A percentile compares a stretch with the other conserved stretches of the same genome.
phyloP scores from a whole-genome alignment of 2,113 vertebrate genomes.

The Myotis brandtii region DNA sequence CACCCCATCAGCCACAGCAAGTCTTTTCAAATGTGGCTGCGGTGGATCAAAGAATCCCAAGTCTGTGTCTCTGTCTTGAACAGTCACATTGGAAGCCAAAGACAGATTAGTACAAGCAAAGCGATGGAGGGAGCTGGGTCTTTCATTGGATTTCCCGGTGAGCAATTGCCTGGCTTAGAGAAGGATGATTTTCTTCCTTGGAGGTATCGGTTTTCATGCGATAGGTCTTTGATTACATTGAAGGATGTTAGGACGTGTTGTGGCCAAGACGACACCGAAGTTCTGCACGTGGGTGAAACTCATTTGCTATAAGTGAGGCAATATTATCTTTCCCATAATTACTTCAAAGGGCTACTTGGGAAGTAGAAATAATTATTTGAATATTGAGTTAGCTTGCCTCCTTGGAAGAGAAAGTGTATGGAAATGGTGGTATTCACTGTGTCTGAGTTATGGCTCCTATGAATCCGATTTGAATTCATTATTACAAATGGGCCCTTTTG shows the following conservation, averaged over 20 bases:
- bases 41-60: background rate
- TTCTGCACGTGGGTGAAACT: background rate
- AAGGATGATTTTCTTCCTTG: background rate
- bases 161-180: background rate
- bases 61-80: constrained; percentile 5
- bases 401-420: constrained; percentile 69
- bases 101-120: background rate
- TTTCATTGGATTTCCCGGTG: background rate
- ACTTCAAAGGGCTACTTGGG: constrained; percentile 61
- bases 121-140: background rate
- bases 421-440: constrained; percentile 68
- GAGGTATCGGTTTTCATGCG: background rate
- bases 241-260: background rate
- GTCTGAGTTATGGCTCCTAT: constrained; percentile 72
- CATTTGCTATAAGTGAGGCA: constrained; percentile 50
- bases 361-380: constrained; percentile 77
- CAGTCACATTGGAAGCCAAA: background rate
- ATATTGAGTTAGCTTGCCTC: constrained; percentile 70
- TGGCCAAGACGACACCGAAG: background rate
- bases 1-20: background rate
- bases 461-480: constrained; percentile 81
- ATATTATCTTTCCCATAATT: constrained; percentile 55
- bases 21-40: background rate
- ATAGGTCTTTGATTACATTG: background rate
- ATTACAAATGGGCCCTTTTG: constrained; percentile 75